Base-by-base conservation (phyloP, 2,888 invertebrate species). In the Serrognathus titanus region DNA sequence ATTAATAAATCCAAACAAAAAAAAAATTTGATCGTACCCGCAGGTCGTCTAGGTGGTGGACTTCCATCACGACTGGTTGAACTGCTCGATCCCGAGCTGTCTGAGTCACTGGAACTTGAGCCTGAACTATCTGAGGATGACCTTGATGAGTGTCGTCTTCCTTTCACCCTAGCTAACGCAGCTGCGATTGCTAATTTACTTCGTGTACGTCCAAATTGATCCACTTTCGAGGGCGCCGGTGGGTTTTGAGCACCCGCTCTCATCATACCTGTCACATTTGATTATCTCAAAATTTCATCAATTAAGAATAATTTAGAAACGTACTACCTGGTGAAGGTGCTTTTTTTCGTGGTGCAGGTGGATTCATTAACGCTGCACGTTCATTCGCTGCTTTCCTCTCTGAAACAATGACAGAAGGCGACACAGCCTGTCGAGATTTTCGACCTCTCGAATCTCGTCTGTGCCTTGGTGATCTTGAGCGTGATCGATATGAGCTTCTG, bases 301-400 rank as follows among this genome's bases (percentile, higher is more conserved):
- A 31, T 31, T 31, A 7, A 31, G 1, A 31, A 31, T 31, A 5
- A 31, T 31, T 5, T 31, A 31, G 24, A 31, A 31, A 31, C 24
- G 24, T 31, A 40, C 51, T 59, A 82, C 82, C 81, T 77, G 83
- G 74, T 74, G 83, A 60, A 73, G 75, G 73, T 66, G 82, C 69
- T 73, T 77, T 69, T 75, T 76, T 73, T 50, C 82, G 81, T 57
- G 88, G 88, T 61, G 88, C 88, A 11, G 88, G 88, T 59, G 88
- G 88, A 78, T 88, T 88, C 88, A 88, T 88, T 59, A 87, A 79
- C 56, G 87, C 85, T 4, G 87, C 86, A 48, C 88, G 81, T 66
- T 87, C 86, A 31, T 81, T 82, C 41, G 85, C 85, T 65, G 84
- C 79, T 58, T 85, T 82, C 57, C 84, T 79, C 75, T 85, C 85